Conservation (phyloP, 2,797 vertebrate species). For the Morus bassanus region DNA sequence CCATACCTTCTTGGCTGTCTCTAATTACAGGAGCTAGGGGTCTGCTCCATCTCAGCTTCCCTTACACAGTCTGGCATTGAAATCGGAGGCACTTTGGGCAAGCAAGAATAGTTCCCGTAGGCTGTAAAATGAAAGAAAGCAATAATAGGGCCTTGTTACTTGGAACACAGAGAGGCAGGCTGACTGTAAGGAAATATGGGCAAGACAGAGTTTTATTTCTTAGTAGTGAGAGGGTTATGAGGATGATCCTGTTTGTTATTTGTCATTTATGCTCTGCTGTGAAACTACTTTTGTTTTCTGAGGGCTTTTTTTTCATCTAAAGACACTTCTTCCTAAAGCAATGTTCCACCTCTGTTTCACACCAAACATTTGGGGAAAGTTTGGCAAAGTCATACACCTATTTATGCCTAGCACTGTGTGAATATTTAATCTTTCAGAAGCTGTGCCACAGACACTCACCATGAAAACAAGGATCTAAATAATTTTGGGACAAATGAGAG, state of each 20-base stretch:
- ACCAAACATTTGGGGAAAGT: neutral
- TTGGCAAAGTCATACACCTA: neutral
- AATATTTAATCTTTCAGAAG: slow-evolving; percentile 15
- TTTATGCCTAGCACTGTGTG: neutral
- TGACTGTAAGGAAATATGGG: neutral
- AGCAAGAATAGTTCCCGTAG: neutral
- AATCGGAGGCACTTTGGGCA: neutral
- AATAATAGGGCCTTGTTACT: neutral
- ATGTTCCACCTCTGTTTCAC: neutral
- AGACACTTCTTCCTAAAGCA: neutral
- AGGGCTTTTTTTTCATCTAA: neutral
- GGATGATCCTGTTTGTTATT: neutral
- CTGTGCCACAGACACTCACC: neutral
- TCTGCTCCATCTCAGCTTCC: neutral
- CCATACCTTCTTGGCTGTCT: neutral
- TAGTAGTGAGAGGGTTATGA: neutral
- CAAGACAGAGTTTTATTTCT: neutral
- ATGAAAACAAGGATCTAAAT: neutral
- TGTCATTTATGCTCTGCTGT: neutral
- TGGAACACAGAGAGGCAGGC: neutral
- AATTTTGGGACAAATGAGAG: neutral
- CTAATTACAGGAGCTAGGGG: neutral
- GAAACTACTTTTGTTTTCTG: neutral
- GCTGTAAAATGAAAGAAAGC: neutral
- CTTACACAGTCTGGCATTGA: neutral